Evolutionary conservation across 2,797 vertebrate genomes (phyloP).

Genomic region (Aphelocoma californica): DNA sequence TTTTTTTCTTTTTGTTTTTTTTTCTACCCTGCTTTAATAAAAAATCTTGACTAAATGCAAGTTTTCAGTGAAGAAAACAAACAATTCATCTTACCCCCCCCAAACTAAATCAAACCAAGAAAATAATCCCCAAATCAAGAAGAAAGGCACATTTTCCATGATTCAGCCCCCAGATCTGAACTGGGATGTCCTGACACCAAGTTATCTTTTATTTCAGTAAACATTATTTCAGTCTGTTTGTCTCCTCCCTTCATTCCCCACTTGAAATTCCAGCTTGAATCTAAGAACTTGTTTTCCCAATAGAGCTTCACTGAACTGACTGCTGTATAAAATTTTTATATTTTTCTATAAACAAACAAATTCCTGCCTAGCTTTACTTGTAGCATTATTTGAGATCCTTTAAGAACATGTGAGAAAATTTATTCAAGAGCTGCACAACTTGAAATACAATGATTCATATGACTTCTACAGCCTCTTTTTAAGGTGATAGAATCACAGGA

Average conservation of each 20-base stretch:
- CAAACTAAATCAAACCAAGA: neutral
- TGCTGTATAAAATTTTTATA: neutral
- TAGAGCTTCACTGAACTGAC: neutral
- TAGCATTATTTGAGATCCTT: neutral
- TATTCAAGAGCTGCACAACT: neutral
- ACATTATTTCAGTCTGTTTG: neutral
- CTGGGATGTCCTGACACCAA: neutral
- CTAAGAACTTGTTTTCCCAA: neutral
- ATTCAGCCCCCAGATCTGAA: neutral
- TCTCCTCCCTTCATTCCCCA: neutral
- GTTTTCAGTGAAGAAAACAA: neutral
- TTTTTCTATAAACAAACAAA: neutral
- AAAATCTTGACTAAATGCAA: neutral
- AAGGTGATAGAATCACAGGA: neutral
- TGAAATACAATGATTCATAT: neutral
- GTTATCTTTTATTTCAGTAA: neutral
- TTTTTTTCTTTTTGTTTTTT: too few relatives aligned
- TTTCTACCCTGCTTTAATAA: neutral
- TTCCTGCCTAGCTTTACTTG: neutral
- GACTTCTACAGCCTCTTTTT: neutral
- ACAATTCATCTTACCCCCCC: neutral
- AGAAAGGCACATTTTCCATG: neutral
- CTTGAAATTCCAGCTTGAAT: neutral
- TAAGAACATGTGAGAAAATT: neutral
- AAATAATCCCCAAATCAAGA: neutral